These are phyloP conservation scores for Odocoileus virginianus DNA, from an alignment of 2,113 vertebrate species.

Conservation along the genomic window DNA sequence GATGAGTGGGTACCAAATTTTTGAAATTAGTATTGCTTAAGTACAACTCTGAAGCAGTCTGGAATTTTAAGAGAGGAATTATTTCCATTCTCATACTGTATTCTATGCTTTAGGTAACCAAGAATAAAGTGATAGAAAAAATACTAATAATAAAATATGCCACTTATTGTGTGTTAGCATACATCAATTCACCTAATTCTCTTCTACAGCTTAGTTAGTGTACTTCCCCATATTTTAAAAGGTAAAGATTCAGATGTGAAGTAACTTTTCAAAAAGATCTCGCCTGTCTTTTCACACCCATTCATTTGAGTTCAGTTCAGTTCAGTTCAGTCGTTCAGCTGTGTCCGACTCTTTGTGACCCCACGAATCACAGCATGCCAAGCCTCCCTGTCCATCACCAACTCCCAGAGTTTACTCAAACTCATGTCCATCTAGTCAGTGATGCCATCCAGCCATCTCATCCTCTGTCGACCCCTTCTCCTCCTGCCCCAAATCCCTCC, in stretches of 20 bases:
- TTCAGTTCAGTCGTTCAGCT: no score
- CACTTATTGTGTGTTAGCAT: neutral
- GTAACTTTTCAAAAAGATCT: neutral
- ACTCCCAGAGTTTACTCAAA: no score
- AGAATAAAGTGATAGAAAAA: neutral
- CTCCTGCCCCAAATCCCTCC: no score
- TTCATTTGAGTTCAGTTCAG: no score
- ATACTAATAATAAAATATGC: neutral
- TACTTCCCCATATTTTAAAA: neutral
- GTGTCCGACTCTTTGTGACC: no score
- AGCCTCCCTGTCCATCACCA: no score
- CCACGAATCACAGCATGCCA: no score
- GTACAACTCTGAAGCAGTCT: neutral
- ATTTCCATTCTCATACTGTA: neutral
- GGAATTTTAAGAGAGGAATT: neutral
- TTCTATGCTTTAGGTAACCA: neutral
- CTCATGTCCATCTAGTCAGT: no score
- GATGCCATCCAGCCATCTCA: no score
- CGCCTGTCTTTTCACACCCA: neutral
- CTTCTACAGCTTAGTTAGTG: neutral
- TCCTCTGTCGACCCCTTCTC: no score
- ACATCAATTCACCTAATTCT: neutral
- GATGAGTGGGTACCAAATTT: neutral
- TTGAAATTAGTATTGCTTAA: neutral
- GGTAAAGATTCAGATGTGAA: neutral